Evolutionary conservation across 2,797 vertebrate genomes (phyloP).

Genomic region (Prionace glauca): DNA sequence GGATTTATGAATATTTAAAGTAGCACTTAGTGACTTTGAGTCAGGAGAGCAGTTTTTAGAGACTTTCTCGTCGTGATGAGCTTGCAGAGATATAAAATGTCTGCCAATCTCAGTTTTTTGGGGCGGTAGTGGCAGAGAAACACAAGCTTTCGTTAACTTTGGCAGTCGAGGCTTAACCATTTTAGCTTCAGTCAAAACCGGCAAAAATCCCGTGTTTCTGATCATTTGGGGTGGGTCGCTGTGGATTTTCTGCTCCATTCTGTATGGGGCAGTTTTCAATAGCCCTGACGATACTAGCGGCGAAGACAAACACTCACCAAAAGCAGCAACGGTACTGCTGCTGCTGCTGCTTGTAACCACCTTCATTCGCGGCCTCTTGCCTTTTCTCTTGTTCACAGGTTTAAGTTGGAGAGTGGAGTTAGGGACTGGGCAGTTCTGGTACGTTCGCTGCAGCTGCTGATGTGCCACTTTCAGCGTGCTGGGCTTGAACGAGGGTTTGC

Average conservation of each 20-base stretch:
- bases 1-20: conserved; percentile 60
- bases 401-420: conserved; percentile 61
- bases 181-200: conserved; percentile 54
- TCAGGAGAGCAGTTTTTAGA: conserved; percentile 49
- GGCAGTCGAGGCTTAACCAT: conserved; percentile 61
- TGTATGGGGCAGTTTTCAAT: conserved; percentile 58
- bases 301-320: conserved; percentile 43
- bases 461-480: conserved; percentile 55
- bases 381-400: conserved; percentile 82
- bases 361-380: conserved; percentile 79
- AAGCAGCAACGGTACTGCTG: conserved; percentile 41
- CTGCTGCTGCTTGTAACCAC: conserved; percentile 61
- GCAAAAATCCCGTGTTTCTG: conserved; percentile 51
- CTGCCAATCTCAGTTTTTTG: conserved; percentile 57
- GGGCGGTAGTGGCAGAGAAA: conserved; percentile 49
- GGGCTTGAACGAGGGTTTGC: conserved; percentile 63
- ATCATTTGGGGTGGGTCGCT: conserved; percentile 58
- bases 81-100: conserved; percentile 49
- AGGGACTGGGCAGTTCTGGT: conserved; percentile 45
- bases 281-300: conserved; percentile 56
- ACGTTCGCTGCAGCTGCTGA: conserved; percentile 57
- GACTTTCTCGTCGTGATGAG: conserved; percentile 56
- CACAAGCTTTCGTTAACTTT: conserved; percentile 55
- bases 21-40: conserved; percentile 46
- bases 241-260: conserved; percentile 49